Base-by-base conservation (phyloP, 1,140 invertebrate species). In the Bombus waltoni region DNA sequence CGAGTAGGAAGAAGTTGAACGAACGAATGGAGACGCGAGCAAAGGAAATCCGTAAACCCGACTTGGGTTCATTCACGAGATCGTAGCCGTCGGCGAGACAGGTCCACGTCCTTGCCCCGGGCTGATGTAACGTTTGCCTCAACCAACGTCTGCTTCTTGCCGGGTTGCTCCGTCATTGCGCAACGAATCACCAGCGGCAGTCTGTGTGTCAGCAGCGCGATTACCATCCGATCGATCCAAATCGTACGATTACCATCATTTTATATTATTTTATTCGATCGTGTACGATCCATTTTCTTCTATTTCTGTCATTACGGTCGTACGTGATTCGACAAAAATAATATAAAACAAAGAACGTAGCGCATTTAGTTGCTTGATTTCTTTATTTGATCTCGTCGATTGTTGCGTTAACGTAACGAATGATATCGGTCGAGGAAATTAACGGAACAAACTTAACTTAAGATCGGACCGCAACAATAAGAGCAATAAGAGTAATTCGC, bases 81-180 rank as follows among this genome's bases (percentile, higher is more conserved):
- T 90, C 87, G 82, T 89, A 87, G 92, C 93, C 92, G 70, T 62
- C 77, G 90, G 93, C 93, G 79, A 92, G 88, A 92, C 93, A 91
- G 88, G 93, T 94, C 89, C 83, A 89, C 92, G 93, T 87, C 93
- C 94, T 94, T 94, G 94, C 94, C 92, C 81, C 87, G 44, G 93
- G 93, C 93, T 75, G 53, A 70, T 9, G 66, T 47, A 84, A 70
- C 72, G 76, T 90, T 88, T 66, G 83, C 85, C 32, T 87, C 71
- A 66, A 78, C 81, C 70, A 73, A 79, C 89, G 85, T 84, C 73
- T 62, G 81, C 38, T 59, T 40, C 73, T 53, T 71, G 53, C 68
- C 40, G 65, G 78, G 66, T 82, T 62, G 53, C 78, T 86, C 82
- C 22, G 47, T 22, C 32, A n/a, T 89, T 88, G 76, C 77, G 80